Evolutionary conservation across 1,140 invertebrate genomes (phyloP).

Genomic region (Chrysomallon squamiferum): DNA sequence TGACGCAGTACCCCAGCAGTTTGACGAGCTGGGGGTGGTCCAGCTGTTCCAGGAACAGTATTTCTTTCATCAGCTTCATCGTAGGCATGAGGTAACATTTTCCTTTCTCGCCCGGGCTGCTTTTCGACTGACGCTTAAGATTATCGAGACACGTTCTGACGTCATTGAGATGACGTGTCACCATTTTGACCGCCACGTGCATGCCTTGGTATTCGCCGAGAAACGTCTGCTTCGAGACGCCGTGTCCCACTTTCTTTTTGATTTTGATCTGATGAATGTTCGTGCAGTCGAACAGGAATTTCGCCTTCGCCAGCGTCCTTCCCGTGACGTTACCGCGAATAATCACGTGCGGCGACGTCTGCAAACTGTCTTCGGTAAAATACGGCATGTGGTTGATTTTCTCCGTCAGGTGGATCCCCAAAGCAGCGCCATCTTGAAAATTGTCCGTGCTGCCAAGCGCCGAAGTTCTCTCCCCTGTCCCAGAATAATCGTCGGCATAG

Average conservation of each 20-base stretch:
- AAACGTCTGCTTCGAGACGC: constrained; percentile 57
- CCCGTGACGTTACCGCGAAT: not conserved
- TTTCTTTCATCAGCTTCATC: constrained; percentile 62
- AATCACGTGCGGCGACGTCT: not conserved
- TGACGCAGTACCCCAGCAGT: constrained; percentile 56
- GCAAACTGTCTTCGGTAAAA: not conserved
- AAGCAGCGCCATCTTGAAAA: not conserved
- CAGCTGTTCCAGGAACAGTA: constrained; percentile 55
- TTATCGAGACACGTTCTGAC: constrained; percentile 48
- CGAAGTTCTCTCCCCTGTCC: not conserved
- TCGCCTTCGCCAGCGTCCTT: not conserved
- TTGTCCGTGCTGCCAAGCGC: not conserved
- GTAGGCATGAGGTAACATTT: constrained; percentile 52
- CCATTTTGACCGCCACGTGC: constrained; percentile 57
- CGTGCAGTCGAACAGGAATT: constrained; percentile 47
- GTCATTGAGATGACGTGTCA: constrained; percentile 54
- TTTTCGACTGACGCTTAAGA: constrained; percentile 18
- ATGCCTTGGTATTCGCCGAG: constrained; percentile 37
- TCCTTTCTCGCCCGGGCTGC: constrained; percentile 8
- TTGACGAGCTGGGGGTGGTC: constrained; percentile 47
- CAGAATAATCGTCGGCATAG: constrained; percentile 3
- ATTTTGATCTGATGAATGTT: constrained; percentile 50
- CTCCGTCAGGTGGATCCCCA: not conserved
- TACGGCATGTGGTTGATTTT: not conserved
- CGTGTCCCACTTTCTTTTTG: constrained; percentile 52